Evolutionary conservation across 2,113 vertebrate genomes (phyloP).

Genomic region (Pomatorhinus ruficollis): DNA sequence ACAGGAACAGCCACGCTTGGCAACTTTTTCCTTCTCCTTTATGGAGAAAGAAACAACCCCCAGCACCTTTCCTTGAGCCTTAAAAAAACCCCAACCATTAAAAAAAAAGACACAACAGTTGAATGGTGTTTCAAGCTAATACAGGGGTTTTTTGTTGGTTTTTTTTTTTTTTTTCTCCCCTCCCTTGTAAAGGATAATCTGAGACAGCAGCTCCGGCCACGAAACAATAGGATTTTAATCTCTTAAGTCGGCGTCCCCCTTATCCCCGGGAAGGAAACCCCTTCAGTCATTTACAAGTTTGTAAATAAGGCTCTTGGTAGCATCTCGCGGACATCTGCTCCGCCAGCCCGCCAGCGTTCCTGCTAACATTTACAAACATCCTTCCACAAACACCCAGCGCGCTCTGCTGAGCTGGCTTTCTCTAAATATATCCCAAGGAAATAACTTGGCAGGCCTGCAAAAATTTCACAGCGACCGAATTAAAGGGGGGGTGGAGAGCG

Average conservation of each 20-base stretch:
- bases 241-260: constrained; percentile 56
- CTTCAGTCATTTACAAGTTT: constrained; percentile 67
- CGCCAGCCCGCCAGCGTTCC: constrained; percentile 54
- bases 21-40: neutral
- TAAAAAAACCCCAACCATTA: too few species aligned
- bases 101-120: neutral
- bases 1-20: accelerated
- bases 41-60: neutral
- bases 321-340: constrained; percentile 66
- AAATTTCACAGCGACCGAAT: constrained; percentile 67
- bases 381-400: constrained; percentile 67
- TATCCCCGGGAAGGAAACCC: constrained; percentile 56
- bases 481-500: neutral
- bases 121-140: constrained; percentile 39
- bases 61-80: neutral
- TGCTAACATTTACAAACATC: constrained; percentile 75
- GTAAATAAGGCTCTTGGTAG: constrained; percentile 63
- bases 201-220: constrained; percentile 56
- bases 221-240: constrained; percentile 71
- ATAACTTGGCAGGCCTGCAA: constrained; percentile 71
- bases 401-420: constrained; percentile 72
- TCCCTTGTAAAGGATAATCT: constrained; percentile 60
- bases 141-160: neutral
- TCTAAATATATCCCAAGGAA: constrained; percentile 79
- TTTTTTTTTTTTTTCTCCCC: neutral